Evolutionary conservation across 1,140 invertebrate species (phyloP).

Genomic region (Brachionus koreanus): DNA sequence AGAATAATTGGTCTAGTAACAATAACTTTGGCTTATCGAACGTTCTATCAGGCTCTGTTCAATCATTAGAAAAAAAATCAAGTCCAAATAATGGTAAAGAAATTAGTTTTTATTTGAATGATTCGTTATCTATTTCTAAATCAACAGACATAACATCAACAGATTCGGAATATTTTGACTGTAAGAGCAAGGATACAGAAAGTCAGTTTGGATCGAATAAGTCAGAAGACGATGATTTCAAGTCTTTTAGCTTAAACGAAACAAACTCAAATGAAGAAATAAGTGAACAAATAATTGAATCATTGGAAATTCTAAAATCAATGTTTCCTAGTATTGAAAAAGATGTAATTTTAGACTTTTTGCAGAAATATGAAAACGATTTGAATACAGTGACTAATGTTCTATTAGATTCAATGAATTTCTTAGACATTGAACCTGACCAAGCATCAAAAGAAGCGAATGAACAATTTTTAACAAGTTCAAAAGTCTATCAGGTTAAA

Average conservation of each 20-base stretch:
- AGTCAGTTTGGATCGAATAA: slow-evolving; percentile 2
- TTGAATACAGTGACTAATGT: slow-evolving; percentile 29
- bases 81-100: neutral
- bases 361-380: slow-evolving; percentile 32
- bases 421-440: neutral
- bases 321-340: slow-evolving; percentile 33
- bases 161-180: slow-evolving; percentile 37
- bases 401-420: slow-evolving; percentile 23
- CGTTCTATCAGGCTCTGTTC: neutral
- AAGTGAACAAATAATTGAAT: neutral
- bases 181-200: slow-evolving; percentile 1
- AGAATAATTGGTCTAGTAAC: neutral
- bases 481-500: neutral
- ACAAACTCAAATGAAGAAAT: neutral
- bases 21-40: neutral
- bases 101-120: neutral
- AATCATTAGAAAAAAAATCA: neutral
- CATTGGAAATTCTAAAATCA: neutral
- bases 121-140: neutral
- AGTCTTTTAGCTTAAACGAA: slow-evolving; percentile 12
- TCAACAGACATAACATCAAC: slow-evolving; percentile 21
- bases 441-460: neutral
- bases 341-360: slow-evolving; percentile 34
- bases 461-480: neutral
- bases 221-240: slow-evolving; percentile 10